Evolutionary conservation across 2,113 vertebrate species (phyloP), one percentile per base, ranked within the genome.

Genomic region (Fulmarus glacialis): DNA sequence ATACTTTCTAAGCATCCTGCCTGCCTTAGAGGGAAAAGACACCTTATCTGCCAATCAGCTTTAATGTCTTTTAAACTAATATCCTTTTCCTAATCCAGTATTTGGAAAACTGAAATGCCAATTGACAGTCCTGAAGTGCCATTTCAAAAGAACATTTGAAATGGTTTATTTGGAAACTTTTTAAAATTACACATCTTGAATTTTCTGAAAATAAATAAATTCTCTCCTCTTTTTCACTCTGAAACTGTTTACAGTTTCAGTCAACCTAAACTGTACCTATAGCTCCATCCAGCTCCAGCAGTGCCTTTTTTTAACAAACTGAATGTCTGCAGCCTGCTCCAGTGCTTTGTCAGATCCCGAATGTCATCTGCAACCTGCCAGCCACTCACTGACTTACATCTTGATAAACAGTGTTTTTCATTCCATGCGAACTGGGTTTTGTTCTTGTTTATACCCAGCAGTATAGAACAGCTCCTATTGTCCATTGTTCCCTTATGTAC

Each of bases 401-500:
- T 89, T 89, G 77, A 96, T 82, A 89, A 97, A 91, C 5, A 1
- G 10, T 93, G 87, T 82, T 95, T 95, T 90, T 78, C 55, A 32
- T 93, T 96, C 86, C 80, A 95, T 89, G 89, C 89, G 93, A 96
- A 82, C 64, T 82, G 48, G 9, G 27, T 81, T 94, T 96, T 95
- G 84, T 94, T 95, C 56, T 97, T 97, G 88, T 90, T 97, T 87
- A 97, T 94, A 66, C 16, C 24, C 62, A 79, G 62, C 2, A 3
- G 24, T 74, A 88, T 82, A 73, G 79, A 94, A 81, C 66, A 95
- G n/a, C n/a, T 93, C 45, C 90, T 92, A 95, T 96, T 97, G 82
- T 97, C 56, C 63, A 91, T 96, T 97, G 93, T 94, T 97, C 71
- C 47, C 55, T 45, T 73, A 83, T 21, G 81, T 84, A 81, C 74